These are phyloP conservation scores for Napeogenes sylphis DNA, from an alignment of 2,888 invertebrate species.

Conservation along the genomic window DNA sequence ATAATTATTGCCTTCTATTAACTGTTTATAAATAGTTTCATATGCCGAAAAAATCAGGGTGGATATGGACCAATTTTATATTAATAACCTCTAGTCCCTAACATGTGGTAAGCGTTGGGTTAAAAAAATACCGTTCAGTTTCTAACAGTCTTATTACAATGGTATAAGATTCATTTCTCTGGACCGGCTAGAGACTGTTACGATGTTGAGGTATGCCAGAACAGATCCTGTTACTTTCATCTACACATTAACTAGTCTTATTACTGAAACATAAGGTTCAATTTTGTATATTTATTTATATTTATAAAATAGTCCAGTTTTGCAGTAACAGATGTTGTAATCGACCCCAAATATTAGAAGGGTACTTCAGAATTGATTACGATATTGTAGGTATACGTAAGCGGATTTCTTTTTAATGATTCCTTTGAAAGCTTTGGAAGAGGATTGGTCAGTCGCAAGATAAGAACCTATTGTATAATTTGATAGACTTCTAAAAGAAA, in stretches of 20 bases:
- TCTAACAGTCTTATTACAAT: conserved; percentile 9
- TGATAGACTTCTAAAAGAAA: conserved; percentile 31
- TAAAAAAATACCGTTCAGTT: conserved; percentile 23
- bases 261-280: conserved; percentile 2
- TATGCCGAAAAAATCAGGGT: conserved; percentile 21
- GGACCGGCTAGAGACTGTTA: conserved; percentile 20
- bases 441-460: conserved; percentile 34
- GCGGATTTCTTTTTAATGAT: conserved; percentile 71
- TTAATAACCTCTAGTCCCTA: conserved; percentile 36
- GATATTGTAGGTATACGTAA: conserved; percentile 56
- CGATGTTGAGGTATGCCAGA: conserved; percentile 35
- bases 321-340: conserved; percentile 66
- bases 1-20: background rate
- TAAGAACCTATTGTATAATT: conserved; percentile 35
- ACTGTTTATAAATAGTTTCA: background rate
- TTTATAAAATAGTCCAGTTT: conserved; percentile 33
- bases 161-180: conserved; percentile 19
- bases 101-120: conserved; percentile 33
- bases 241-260: conserved; percentile 27
- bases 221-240: conserved; percentile 18
- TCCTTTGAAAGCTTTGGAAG: conserved; percentile 36
- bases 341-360: conserved; percentile 62
- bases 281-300: conserved; percentile 2
- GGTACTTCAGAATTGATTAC: conserved; percentile 70
- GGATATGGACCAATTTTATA: conserved; percentile 36